phyloP scores from a whole-genome alignment of 2,113 vertebrate genomes.

The Tricholaema leucomelas region DNA sequence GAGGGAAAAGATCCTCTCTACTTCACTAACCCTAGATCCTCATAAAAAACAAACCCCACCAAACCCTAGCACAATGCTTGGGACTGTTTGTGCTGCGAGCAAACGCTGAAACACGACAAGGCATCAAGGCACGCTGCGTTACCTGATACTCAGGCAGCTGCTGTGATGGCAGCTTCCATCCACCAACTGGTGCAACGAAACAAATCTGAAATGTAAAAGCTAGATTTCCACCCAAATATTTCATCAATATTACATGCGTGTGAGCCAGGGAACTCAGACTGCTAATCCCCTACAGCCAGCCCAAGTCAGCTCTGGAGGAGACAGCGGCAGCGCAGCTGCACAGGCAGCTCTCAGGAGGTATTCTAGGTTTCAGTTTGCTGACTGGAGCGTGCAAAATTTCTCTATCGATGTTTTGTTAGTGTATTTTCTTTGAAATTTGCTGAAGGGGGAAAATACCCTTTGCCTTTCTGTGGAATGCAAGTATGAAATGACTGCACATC shows the following conservation, averaged over 20 bases:
- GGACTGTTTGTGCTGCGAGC: constrained; percentile 25
- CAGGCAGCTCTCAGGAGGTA: neutral
- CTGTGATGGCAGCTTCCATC: constrained; percentile 37
- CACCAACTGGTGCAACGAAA: constrained; percentile 56
- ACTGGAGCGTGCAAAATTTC: neutral
- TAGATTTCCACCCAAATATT: constrained; percentile 58
- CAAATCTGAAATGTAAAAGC: constrained; percentile 70
- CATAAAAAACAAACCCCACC: neutral
- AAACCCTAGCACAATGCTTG: constrained; percentile 23
- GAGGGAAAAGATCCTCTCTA: neutral
- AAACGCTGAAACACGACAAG: constrained; percentile 54
- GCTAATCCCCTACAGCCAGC: constrained; percentile 34
- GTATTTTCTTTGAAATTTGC: constrained; percentile 31
- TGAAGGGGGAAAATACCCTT: neutral
- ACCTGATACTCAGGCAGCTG: constrained; percentile 62
- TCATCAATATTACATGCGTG: constrained; percentile 33
- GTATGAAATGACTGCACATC: constrained; percentile 36
- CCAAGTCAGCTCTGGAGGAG: constrained; percentile 5
- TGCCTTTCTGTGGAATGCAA: constrained; percentile 29
- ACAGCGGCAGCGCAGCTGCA: constrained; percentile 6
- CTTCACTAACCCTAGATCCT: constrained; percentile 13
- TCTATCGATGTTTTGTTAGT: neutral
- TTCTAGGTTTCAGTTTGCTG: constrained; percentile 46
- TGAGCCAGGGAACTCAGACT: constrained; percentile 16
- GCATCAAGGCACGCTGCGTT: constrained; percentile 53